phyloP scores from a whole-genome alignment of 2,888 invertebrate genomes.

The Lampropteryx suffumata region DNA sequence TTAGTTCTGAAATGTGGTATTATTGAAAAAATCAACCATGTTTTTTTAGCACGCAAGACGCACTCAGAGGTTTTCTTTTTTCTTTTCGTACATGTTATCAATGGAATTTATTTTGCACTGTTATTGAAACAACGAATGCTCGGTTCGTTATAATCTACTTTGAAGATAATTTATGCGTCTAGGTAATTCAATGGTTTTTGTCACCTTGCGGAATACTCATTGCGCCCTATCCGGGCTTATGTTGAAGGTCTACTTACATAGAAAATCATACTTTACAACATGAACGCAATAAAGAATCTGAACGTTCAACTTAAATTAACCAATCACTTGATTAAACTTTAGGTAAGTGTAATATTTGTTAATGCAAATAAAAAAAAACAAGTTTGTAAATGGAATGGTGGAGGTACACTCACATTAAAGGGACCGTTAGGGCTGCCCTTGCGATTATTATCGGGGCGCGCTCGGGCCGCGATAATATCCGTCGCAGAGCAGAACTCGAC shows the following conservation, averaged over 20 bases:
- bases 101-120: no score
- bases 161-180: neutral
- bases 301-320: neutral
- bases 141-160: neutral
- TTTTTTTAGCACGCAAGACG: no score
- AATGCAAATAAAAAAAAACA: constrained; percentile 31
- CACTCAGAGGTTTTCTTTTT: no score
- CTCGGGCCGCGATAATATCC: constrained; percentile 55
- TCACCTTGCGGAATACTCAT: no score
- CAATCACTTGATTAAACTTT: constrained; percentile 29
- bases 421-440: constrained; percentile 59
- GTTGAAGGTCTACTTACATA: no score
- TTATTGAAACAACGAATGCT: neutral
- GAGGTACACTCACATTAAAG: constrained; percentile 52
- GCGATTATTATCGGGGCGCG: constrained; percentile 59
- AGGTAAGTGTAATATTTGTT: constrained; percentile 7
- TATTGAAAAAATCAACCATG: no score
- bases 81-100: no score
- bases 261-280: no score
- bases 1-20: no score
- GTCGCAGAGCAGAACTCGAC: constrained; percentile 38
- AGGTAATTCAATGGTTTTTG: no score
- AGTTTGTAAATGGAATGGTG: constrained; percentile 43
- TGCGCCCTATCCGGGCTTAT: no score
- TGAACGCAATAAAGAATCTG: neutral